phyloP scores from a whole-genome alignment of 1,140 invertebrate species.

The Drosophila mojavensis region DNA sequence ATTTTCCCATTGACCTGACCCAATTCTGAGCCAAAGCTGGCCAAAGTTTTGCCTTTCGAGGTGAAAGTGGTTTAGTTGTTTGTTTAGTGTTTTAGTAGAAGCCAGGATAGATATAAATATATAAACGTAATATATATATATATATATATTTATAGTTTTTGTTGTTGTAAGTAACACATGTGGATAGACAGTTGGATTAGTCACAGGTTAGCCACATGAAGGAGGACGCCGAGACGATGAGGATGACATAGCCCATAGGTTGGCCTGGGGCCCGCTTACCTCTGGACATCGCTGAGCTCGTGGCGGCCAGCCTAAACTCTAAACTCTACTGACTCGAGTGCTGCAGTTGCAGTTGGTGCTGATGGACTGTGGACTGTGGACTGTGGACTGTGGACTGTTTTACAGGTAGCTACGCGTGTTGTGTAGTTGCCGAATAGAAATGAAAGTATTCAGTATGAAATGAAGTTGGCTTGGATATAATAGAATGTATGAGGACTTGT shows the following conservation, averaged over 20 bases:
- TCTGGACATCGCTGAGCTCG: conserved; percentile 25
- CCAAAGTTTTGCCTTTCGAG: conserved; percentile 16
- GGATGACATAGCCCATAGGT: conserved; percentile 32
- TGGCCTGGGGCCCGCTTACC: conserved; percentile 32
- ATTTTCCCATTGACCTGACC: conserved; percentile 32
- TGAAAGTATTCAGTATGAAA: conserved; percentile 42
- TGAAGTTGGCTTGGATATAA: conserved; percentile 12
- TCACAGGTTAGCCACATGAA: conserved; percentile 40
- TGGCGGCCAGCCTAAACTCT: conserved; percentile 8
- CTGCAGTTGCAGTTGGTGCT: conserved; percentile 29
- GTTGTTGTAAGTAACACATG: conserved; percentile 22
- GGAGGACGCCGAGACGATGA: conserved; percentile 27
- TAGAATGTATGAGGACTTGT: not conserved
- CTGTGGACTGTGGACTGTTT: conserved; percentile 18
- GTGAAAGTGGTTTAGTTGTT: conserved; percentile 37
- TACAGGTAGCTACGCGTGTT: conserved; percentile 62
- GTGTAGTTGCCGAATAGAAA: conserved; percentile 51
- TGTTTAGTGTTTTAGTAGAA: conserved; percentile 51
- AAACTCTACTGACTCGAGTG: conserved; percentile 1
- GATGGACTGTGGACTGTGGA: not conserved
- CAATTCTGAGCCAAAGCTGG: conserved; percentile 29
- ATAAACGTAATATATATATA: not conserved
- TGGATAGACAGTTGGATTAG: conserved; percentile 24
- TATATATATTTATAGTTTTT: not conserved
- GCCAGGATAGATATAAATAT: conserved; percentile 25